These are phyloP conservation scores for Platorchestia sp. DNA, from an alignment of 1,140 invertebrate species.

Conservation along the genomic window DNA sequence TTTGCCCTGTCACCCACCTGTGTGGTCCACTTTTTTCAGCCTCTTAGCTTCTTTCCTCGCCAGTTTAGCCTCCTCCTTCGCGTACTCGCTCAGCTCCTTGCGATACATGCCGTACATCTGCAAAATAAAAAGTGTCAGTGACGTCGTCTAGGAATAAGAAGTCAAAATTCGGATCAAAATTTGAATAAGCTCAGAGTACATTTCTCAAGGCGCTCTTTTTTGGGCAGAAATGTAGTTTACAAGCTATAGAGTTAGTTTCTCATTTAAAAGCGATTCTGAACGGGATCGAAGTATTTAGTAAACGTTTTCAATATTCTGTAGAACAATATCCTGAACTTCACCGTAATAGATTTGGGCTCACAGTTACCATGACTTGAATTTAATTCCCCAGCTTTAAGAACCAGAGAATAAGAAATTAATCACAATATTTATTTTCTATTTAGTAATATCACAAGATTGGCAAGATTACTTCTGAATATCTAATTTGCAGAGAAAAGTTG, in stretches of 20 bases:
- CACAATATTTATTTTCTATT: background rate
- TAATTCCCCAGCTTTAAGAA: background rate
- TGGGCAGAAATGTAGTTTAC: no score
- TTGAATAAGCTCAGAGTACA: no score
- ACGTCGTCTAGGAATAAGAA: background rate
- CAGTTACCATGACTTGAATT: background rate
- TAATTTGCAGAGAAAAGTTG: background rate
- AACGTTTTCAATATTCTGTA: no score
- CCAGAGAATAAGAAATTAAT: no score
- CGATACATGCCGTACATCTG: constrained; percentile 48
- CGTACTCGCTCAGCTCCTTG: constrained; percentile 25
- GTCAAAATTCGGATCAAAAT: no score
- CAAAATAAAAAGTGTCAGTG: background rate
- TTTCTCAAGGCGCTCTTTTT: no score
- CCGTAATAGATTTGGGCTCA: background rate
- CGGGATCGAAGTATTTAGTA: no score
- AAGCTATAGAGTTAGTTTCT: no score
- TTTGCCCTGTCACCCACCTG: background rate
- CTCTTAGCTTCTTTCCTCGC: constrained; percentile 39
- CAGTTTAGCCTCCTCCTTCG: background rate
- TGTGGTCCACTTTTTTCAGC: constrained; percentile 8
- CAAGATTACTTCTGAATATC: background rate
- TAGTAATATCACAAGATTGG: background rate
- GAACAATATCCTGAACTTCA: no score
- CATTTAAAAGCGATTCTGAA: no score